These are phyloP conservation scores for Mesodorylaimus sp. DNA, from an alignment of 2,888 invertebrate genomes.

Conservation along the genomic window DNA sequence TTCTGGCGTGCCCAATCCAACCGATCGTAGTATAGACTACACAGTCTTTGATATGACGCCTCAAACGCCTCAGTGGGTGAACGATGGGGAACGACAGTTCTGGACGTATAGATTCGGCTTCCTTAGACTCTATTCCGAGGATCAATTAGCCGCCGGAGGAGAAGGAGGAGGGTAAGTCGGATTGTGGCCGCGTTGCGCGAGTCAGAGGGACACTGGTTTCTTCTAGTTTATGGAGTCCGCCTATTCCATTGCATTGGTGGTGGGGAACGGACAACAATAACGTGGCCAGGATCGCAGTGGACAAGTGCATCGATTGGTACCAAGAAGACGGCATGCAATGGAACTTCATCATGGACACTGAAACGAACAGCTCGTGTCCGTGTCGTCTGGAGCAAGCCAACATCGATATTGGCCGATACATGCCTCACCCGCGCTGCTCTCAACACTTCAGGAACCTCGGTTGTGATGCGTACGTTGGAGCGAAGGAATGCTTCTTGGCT, in stretches of 20 bases:
- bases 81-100: too few species aligned
- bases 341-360: slow-evolving; percentile 26
- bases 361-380: slow-evolving; percentile 40
- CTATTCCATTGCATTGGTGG: slow-evolving; percentile 26
- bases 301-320: slow-evolving; percentile 12
- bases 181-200: neutral
- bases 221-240: slow-evolving; percentile 21
- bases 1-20: too few species aligned
- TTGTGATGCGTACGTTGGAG: slow-evolving; percentile 69
- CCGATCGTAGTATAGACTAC: too few species aligned
- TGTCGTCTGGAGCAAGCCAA: slow-evolving; percentile 52
- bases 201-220: neutral
- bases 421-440: slow-evolving; percentile 42
- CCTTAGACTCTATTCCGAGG: too few species aligned
- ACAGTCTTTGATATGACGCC: too few species aligned
- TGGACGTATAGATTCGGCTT: too few species aligned
- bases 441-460: slow-evolving; percentile 25
- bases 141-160: too few species aligned
- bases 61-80: too few species aligned
- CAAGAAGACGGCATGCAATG: slow-evolving; percentile 23
- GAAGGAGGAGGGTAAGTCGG: neutral
- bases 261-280: slow-evolving; percentile 23
- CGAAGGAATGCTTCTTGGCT: slow-evolving; percentile 53
- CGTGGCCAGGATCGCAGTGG: neutral
- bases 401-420: slow-evolving; percentile 71